Base-by-base conservation (phyloP, 2,113 vertebrate species). In the Trachemys scripta region DNA sequence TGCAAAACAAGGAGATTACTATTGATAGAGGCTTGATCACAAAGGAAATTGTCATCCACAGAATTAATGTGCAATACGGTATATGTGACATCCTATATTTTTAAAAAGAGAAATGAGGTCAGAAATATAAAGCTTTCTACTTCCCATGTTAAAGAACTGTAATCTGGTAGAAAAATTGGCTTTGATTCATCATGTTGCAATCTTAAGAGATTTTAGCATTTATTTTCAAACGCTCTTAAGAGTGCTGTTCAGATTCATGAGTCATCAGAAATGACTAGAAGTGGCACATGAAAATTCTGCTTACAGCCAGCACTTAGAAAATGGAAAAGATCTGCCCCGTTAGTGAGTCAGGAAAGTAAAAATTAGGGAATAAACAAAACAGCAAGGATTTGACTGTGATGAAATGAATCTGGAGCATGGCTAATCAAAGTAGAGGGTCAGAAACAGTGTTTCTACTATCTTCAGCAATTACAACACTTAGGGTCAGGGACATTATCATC, bases 1-100 rank as follows among this genome's bases (percentile, higher is more conserved):
- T 45, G 19, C 89, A 92, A 94, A 95, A 90, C 14, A 80, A 96
- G 86, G 51, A 82, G 38, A 35, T 4, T 84, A 82, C 5, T 94
- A 80, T 85, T 92, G 83, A 92, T 4, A 12, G 19, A 92, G 84
- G 57, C 13, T 82, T 50, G 4, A 25, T 95, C 38, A 87, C 57
- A 3, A 54, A 80, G 86, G 82, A 88, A 89, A 47, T 11, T 0
- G 0, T 53, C 11, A 38, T n/a, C 54, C 86, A 82, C 29, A 85
- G 78, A 89, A 89, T 69, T 5, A 82, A 38, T 29, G 19, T 13
- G 50, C 14, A 80, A 75, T 82, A 19, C 88, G 31, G 10, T 65
- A 4, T 45, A 90, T 4, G 25, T 79, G 31, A 86, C 3, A 14
- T 81, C 49, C 47, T 31, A 1, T 42, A 49, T 35, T 51, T 49